Percentiles rank a stretch among this genome's conserved stretches.
Conservation (phyloP, 2,113 vertebrate species). For the Actenoides lindsayi region DNA sequence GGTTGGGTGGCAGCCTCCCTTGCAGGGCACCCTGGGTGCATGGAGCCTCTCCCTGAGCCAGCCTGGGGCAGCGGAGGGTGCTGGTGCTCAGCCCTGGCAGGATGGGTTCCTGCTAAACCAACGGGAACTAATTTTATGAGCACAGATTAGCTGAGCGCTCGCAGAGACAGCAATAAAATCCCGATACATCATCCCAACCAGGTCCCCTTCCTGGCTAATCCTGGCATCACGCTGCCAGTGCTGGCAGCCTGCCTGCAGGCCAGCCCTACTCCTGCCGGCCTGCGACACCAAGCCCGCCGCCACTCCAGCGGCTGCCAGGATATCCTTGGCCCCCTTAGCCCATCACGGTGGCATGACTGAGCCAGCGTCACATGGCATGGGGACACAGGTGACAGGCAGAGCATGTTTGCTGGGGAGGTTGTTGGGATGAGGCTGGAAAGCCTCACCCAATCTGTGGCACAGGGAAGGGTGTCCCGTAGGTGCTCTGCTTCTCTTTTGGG, state of each 20-base stretch:
- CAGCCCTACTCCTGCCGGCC: neutral
- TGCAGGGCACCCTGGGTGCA: fast-evolving
- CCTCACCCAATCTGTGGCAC: neutral
- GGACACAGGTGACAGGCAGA: neutral
- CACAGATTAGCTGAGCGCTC: neutral
- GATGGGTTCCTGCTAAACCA: neutral
- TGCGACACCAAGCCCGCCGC: neutral
- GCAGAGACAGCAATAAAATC: neutral
- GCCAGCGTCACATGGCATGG: fast-evolving
- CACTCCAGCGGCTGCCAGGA: neutral
- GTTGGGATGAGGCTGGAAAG: neutral
- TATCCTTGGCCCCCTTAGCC: neutral
- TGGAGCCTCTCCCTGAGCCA: neutral
- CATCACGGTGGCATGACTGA: neutral
- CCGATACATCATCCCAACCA: neutral
- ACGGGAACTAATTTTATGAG: conserved; percentile 15
- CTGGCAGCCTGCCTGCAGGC: neutral
- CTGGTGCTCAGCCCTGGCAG: neutral
- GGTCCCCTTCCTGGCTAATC: neutral
- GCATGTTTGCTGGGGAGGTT: fast-evolving
- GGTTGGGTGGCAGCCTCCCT: neutral
- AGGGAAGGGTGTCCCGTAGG: neutral
- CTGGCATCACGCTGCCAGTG: neutral
- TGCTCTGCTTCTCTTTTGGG: neutral
- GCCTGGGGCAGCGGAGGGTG: neutral